These are phyloP conservation scores for Sorex maritimensis DNA, from an alignment of 2,797 vertebrate species.

Conservation along the genomic window DNA sequence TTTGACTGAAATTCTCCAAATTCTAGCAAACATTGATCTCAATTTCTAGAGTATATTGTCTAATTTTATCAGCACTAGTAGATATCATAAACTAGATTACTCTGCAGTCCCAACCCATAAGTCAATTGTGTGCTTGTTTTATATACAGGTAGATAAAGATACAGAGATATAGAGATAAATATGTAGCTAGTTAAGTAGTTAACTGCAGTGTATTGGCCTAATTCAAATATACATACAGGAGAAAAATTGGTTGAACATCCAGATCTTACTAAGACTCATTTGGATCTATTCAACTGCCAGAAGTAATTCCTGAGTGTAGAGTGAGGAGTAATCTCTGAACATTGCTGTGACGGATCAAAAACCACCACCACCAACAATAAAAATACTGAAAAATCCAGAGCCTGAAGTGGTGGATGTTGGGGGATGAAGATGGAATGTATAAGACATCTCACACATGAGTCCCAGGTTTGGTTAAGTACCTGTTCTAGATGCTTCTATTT, in stretches of 20 bases:
- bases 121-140: not conserved
- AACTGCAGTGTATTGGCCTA: not conserved
- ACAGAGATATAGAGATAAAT: not conserved
- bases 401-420: not conserved
- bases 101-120: not conserved
- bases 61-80: not conserved
- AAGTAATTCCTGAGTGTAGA: too few relatives aligned
- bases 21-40: slow-evolving; percentile 28
- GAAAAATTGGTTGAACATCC: slow-evolving; percentile 12
- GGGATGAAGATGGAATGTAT: not conserved
- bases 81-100: not conserved
- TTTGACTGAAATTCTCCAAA: not conserved
- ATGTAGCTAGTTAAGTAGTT: not conserved
- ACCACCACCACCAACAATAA: too few relatives aligned
- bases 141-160: not conserved
- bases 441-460: not conserved
- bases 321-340: too few relatives aligned
- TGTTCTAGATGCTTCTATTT: not conserved
- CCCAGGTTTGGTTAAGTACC: not conserved
- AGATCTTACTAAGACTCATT: slow-evolving; percentile 44
- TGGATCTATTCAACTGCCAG: not conserved
- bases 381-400: not conserved
- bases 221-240: not conserved
- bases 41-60: slow-evolving; percentile 12
- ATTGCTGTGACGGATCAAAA: too few relatives aligned